Evolutionary conservation across 2,888 invertebrate genomes (phyloP).

Genomic region (Drosophila macrospina): DNA sequence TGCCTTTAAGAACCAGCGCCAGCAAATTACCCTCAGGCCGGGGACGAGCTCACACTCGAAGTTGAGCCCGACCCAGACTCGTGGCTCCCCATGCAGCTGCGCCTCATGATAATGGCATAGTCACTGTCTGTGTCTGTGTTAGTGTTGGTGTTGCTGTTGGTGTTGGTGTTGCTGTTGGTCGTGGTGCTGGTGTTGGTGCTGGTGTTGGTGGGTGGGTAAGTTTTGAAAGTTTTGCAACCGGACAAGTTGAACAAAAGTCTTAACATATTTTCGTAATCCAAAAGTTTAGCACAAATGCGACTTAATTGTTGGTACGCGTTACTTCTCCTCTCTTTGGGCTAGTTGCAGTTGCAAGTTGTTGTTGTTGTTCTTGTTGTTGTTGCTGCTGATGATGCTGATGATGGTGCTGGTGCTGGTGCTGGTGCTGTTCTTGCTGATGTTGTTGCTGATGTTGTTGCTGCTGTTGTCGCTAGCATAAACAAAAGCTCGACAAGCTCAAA

Average conservation of each 20-base stretch:
- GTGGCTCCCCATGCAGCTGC: constrained; percentile 2
- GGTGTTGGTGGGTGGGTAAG: neutral
- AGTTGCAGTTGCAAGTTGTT: constrained; percentile 12
- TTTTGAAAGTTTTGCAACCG: constrained; percentile 60
- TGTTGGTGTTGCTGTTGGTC: neutral
- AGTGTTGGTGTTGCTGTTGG: neutral
- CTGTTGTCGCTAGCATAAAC: constrained; percentile 29
- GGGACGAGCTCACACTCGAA: neutral
- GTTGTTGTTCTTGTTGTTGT: constrained; percentile 6
- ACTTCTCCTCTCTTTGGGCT: constrained; percentile 21
- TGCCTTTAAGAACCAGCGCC: constrained; percentile 24
- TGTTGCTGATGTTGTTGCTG: constrained; percentile 4
- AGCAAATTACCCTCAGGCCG: constrained; percentile 35
- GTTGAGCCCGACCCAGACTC: neutral
- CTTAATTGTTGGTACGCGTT: constrained; percentile 75
- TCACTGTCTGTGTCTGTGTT: neutral
- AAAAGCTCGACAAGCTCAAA: constrained; percentile 45
- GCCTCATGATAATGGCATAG: constrained; percentile 37
- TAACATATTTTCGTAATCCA: constrained; percentile 79
- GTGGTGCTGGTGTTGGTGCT: neutral
- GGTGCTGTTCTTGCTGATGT: neutral
- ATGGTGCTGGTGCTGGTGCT: neutral
- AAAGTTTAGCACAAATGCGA: constrained; percentile 80
- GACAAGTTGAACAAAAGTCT: constrained; percentile 81
- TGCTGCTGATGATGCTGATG: neutral